Base-by-base conservation (phyloP, 2,113 vertebrate species). In the Mustela lutreola region DNA sequence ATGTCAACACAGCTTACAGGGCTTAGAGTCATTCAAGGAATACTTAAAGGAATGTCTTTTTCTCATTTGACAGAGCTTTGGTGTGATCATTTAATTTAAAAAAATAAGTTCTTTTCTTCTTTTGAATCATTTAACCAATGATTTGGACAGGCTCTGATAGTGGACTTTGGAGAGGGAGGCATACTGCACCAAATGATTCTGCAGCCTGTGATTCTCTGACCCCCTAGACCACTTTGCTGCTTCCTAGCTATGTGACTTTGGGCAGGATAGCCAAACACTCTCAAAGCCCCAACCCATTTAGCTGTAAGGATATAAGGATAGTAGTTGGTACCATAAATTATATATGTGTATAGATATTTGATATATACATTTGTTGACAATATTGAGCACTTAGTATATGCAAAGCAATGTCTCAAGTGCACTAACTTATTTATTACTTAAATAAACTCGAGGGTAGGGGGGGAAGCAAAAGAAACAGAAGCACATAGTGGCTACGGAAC, bases 111-210 rank as follows among this genome's bases (percentile, higher is more conserved):
- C 67, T 31, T 85, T 56, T 31, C 65, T 67, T 83, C 65, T 67
- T 83, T 28, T 86, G 56, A 56, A 75, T 91, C 45, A 58, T 91
- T 70, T 83, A 42, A 89, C n/a, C n/a, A 92, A 62, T 76, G 67
- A 65, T 53, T 53, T n/a, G 28, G 21, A 73, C 45, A 87, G 53
- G n/a, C 62, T 63, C 14, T 63, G 6, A 45, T 22, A 7, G 0
- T 3, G 18, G 39, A 31, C 63, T 31, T 0, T 90, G 19, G 15
- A 50, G 56, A 39, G 7, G 24, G 36, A 58, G 24, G 12, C 1
- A 9, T 5, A 2, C 0, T 18, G 7, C 12, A 21, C 24, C 50
- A n/a, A 53, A 22, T 26, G 62, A 63, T 63, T 63, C 24, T 63
- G 24, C 60, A 28, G 11, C 4, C 60, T 63, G 7, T 14, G 39